phyloP scores from a whole-genome alignment of 2,888 invertebrate genomes.

The Uropetala carovei region DNA sequence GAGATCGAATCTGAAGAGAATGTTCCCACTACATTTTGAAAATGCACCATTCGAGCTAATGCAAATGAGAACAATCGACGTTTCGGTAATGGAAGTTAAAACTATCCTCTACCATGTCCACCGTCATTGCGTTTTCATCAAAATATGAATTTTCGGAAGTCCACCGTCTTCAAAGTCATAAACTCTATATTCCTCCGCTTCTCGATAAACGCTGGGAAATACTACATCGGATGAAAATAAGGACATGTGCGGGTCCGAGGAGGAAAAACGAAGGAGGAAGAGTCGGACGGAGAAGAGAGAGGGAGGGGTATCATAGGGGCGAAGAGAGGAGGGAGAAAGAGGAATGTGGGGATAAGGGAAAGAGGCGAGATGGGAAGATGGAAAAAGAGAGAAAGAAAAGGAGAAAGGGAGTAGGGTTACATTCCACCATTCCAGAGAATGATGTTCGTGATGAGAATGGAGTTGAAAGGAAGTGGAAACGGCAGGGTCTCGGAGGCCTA shows the following conservation, averaged over 20 bases:
- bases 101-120: too few relatives aligned
- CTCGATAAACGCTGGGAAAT: too few relatives aligned
- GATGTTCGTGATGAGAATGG: conserved; percentile 50
- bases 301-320: background rate
- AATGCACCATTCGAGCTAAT: too few relatives aligned
- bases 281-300: background rate
- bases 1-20: too few relatives aligned
- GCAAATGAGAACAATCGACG: too few relatives aligned
- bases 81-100: too few relatives aligned
- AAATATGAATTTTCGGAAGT: too few relatives aligned
- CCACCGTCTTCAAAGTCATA: background rate
- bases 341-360: background rate
- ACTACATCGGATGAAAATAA: too few relatives aligned
- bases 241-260: too few relatives aligned
- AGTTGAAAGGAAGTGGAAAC: background rate
- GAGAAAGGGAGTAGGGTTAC: conserved; percentile 31
- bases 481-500: background rate
- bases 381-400: background rate
- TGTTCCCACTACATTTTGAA: too few relatives aligned
- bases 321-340: background rate
- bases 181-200: background rate
- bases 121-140: too few relatives aligned
- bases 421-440: conserved; percentile 42
- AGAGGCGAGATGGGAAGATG: background rate
- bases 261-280: too few relatives aligned